phyloP scores from a whole-genome alignment of 2,113 vertebrate genomes.

The Channa argus region DNA sequence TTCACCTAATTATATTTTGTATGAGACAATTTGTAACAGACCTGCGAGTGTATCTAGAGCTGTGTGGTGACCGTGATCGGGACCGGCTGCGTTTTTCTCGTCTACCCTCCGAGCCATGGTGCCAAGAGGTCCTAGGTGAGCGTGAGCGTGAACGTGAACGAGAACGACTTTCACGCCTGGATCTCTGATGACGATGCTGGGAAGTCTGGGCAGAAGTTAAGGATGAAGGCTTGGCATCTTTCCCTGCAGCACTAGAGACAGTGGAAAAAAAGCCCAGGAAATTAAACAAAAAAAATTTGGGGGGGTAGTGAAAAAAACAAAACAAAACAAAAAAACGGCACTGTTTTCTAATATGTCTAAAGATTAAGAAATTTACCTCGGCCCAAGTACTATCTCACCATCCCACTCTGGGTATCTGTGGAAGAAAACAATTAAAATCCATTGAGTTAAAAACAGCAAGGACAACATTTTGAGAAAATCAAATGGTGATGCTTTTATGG shows the following conservation, averaged over 20 bases:
- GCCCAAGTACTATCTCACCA: slow-evolving; percentile 76
- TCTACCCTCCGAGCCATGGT: not conserved
- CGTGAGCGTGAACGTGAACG: slow-evolving; percentile 61
- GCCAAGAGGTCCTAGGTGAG: slow-evolving; percentile 56
- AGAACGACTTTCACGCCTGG: not conserved
- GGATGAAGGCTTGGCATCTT: not conserved
- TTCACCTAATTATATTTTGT: not conserved
- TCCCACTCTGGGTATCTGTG: slow-evolving; percentile 92
- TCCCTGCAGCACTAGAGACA: slow-evolving; percentile 15
- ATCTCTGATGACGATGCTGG: slow-evolving; percentile 33
- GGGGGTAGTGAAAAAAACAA: too few relatives aligned
- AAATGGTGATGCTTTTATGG: too few relatives aligned
- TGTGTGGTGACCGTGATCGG: slow-evolving; percentile 21
- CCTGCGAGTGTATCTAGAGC: slow-evolving; percentile 49
- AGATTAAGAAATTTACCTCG: slow-evolving; percentile 58
- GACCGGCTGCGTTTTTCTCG: slow-evolving; percentile 39
- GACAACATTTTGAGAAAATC: not conserved
- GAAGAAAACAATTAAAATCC: slow-evolving; percentile 11
- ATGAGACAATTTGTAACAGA: slow-evolving; percentile 3
- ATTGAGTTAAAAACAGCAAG: not conserved
- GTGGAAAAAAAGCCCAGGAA: not conserved
- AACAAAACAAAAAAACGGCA: not conserved
- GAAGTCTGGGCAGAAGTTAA: slow-evolving; percentile 23
- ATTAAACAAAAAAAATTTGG: not conserved
- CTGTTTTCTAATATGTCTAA: not conserved